phyloP scores from a whole-genome alignment of 2,797 vertebrate species.

The Fundulus diaphanus region DNA sequence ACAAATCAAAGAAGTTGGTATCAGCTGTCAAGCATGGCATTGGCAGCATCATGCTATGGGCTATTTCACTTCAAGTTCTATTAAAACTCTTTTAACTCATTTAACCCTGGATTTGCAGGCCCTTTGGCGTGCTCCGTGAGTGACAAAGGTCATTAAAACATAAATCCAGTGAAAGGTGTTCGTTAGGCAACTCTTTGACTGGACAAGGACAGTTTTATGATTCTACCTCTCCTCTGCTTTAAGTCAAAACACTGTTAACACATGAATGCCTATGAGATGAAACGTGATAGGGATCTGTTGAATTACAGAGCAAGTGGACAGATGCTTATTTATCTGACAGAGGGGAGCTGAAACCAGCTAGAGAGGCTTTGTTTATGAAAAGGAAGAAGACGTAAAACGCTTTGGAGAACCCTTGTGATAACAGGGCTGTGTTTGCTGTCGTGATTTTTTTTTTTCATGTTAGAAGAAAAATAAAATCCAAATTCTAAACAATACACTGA shows the following conservation, averaged over 20 bases:
- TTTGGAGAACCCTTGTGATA: not conserved
- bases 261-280: not conserved
- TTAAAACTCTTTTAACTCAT: too few species aligned
- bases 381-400: not conserved
- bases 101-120: not conserved
- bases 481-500: not conserved
- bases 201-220: not conserved
- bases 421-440: not conserved
- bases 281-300: not conserved
- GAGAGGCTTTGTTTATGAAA: not conserved
- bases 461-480: not conserved
- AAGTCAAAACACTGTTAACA: too few species aligned
- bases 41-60: not conserved
- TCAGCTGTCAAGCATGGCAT: not conserved
- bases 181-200: not conserved
- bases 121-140: not conserved
- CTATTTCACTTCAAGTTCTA: not conserved
- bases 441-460: not conserved
- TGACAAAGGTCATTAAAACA: not conserved
- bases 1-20: not conserved
- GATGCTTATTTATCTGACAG: conserved; percentile 1
- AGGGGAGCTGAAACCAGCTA: not conserved
- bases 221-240: too few species aligned
- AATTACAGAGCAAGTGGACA: not conserved
- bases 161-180: not conserved